A percentile compares a stretch with the other conserved stretches of the same genome.
These are phyloP conservation scores for Picathartes gymnocephalus DNA, from an alignment of 2,113 vertebrate genomes.

Conservation along the genomic window DNA sequence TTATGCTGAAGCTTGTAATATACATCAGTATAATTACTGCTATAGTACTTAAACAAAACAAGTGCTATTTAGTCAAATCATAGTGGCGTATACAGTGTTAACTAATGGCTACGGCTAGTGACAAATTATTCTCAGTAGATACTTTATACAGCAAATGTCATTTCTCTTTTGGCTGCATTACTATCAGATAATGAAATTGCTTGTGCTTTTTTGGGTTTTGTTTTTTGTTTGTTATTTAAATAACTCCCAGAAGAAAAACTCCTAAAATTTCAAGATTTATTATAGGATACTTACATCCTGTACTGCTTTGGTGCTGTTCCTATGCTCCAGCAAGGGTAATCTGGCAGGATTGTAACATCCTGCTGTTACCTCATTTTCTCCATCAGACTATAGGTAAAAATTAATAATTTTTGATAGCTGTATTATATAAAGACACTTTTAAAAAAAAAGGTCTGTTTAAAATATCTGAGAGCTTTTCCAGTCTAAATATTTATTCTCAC, in stretches of 20 bases:
- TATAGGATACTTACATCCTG: background rate
- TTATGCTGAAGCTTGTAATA: background rate
- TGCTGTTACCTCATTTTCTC: background rate
- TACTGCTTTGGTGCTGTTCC: background rate
- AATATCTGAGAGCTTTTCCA: background rate
- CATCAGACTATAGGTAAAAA: background rate
- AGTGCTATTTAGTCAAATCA: background rate
- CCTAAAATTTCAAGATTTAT: background rate
- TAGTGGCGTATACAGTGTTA: background rate
- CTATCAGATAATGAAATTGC: background rate
- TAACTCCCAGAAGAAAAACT: background rate
- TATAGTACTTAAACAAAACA: background rate
- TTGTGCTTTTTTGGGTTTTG: background rate
- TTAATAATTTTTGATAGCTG: background rate
- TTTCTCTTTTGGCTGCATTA: background rate
- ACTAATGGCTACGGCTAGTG: background rate
- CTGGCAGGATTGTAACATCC: background rate
- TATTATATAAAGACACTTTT: background rate
- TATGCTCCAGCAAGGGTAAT: background rate
- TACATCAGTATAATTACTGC: background rate
- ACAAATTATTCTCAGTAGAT: background rate
- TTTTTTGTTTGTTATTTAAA: background rate
- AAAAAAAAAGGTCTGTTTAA: background rate
- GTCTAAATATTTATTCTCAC: conserved; percentile 42
- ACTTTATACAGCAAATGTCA: background rate